Evolutionary conservation across 2,113 vertebrate genomes (phyloP), one percentile per base, ranked within the genome.

Genomic region (Trematomus loennbergii): DNA sequence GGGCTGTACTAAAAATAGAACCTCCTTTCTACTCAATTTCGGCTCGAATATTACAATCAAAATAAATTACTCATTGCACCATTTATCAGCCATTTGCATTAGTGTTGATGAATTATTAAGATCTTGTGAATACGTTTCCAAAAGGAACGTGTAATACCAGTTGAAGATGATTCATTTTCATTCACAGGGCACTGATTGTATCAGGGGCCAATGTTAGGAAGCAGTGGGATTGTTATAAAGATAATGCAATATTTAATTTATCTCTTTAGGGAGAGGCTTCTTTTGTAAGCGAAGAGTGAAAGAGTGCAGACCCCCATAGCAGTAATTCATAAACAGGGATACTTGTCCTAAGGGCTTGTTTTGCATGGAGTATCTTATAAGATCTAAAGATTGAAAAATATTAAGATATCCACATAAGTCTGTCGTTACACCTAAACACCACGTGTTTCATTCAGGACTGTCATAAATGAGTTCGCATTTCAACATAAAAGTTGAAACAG

Each of bases 51-150:
- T 93, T 94, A 89, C 90, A 94, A 94, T 93, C 92, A 89, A 89
- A 91, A 92, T 94, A 80, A 91, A 94, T 94, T 92, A 92, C 84
- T 93, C 75, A 92, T 87, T 33, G 69, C 49, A 60, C 81, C 86
- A 95, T 95, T 93, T 88, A 93, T 94, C 92, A 95, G 90, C 82
- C 91, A 90, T 94, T 94, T 94, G 84, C 92, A 93, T 91, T 92
- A 93, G 84, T 64, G 84, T 61, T 91, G 49, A 86, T 95, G 45
- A 91, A 93, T 94, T 91, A 94, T 94, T 95, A 84, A 95, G 70
- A 78, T 85, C 82, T 80, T 75, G 79, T 86, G 88, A 92, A 93
- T 87, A 91, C 22, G 80, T 90, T 90, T 90, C 90, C 78, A 87
- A 89, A 85, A 87, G 82, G 89, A 91, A 86, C 74, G 61, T 91